These are phyloP conservation scores for Thamnophis sirtalis DNA, from an alignment of 2,113 vertebrate genomes.

Conservation along the genomic window DNA sequence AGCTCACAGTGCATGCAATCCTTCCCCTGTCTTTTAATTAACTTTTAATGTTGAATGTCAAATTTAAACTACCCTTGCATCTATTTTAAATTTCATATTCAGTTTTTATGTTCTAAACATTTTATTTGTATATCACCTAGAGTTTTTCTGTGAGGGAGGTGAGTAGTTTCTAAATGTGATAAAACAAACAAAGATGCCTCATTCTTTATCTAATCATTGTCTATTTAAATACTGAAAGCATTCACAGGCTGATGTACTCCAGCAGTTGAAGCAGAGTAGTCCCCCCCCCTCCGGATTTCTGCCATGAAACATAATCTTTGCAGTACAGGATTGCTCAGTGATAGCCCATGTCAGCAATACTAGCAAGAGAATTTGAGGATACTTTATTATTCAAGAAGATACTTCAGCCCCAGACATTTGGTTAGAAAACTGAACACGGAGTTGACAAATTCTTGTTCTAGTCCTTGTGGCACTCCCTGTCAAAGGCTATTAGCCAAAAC, in stretches of 20 bases:
- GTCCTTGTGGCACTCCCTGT: not conserved
- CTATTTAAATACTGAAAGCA: not conserved
- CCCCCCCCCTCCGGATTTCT: not conserved
- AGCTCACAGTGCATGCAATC: not conserved
- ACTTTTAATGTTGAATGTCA: not conserved
- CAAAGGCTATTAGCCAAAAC: not conserved
- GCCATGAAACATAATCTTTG: not conserved
- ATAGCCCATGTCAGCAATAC: not conserved
- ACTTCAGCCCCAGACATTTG: not conserved
- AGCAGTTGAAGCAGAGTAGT: not conserved
- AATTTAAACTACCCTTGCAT: not conserved
- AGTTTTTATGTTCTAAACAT: not conserved
- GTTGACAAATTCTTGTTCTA: not conserved
- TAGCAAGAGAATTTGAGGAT: not conserved
- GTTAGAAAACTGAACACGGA: not conserved
- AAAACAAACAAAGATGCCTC: not conserved
- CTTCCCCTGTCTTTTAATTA: not conserved
- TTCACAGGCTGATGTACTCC: not conserved
- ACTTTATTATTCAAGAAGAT: not conserved
- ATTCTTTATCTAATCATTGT: not conserved
- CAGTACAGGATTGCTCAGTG: not conserved
- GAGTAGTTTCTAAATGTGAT: not conserved
- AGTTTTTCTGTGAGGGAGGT: not conserved
- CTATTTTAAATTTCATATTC: not conserved
- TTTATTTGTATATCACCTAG: not conserved